Conservation (phyloP, 2,797 vertebrate species). For the Acrossocheilus wenchowensis region DNA sequence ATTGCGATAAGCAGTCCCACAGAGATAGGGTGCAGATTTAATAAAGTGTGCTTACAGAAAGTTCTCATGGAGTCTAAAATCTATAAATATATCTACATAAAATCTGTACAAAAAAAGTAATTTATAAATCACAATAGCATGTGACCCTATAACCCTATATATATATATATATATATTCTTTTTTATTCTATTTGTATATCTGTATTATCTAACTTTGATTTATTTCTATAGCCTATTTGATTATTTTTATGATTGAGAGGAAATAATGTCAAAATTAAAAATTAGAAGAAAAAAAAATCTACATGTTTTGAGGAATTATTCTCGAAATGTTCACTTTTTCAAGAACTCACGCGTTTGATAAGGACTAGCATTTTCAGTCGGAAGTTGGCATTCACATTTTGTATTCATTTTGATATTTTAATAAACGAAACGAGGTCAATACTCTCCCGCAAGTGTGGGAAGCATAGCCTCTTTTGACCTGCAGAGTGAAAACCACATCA, state of each 20-base stretch:
- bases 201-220: background rate
- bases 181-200: background rate
- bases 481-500: slow-evolving; percentile 44
- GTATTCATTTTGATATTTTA: background rate
- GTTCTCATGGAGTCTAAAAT: background rate
- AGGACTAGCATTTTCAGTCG: too few relatives aligned
- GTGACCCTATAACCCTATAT: background rate
- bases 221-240: background rate
- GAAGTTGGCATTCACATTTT: background rate
- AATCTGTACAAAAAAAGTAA: background rate
- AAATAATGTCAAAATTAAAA: background rate
- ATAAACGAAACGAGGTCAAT: slow-evolving; percentile 40
- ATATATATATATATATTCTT: too few relatives aligned
- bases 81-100: background rate
- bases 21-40: background rate
- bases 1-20: slow-evolving; percentile 20
- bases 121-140: background rate
- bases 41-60: background rate
- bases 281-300: background rate
- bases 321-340: background rate
- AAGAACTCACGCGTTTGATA: background rate
- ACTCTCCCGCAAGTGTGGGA: slow-evolving; percentile 41
- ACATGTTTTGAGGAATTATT: background rate
- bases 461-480: slow-evolving; percentile 39
- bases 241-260: background rate